Base-by-base conservation (phyloP, 2,797 vertebrate genomes). In the Acomys russatus region DNA sequence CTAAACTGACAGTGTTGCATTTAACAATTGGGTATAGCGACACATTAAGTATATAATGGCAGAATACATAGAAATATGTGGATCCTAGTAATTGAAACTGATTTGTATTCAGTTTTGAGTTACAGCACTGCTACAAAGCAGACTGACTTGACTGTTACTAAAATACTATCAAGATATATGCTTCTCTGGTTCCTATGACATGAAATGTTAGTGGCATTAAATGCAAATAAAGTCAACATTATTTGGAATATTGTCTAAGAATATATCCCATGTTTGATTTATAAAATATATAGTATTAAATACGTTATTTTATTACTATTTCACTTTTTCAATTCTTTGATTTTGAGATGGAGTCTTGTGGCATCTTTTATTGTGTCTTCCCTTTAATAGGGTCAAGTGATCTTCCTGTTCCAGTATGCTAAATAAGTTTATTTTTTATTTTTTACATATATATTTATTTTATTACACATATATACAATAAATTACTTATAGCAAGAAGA, bases 221-320 rank as follows among this genome's bases (percentile, higher is more conserved):
- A 76, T 80, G 25, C 3, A 51, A 1, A 61, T 61, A 88, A 92
- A 85, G 12, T 59, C 23, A 74, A 6, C 0, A 66, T 88, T 3
- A 6, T 68, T 88, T 84, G 84, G 38, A 90, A 87, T 38, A 78
- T 87, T 96, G 33, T 8, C 56, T 88, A 86, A 5, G 14, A 89
- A 61, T 86, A 93, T 49, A 25, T 79, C 3, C 3, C 66, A 22
- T n/a, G n/a, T 44, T 54, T 18, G 17, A 2, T 59, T 23, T 83
- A 66, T 17, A 9, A 63, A 17, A 44, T 63, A 84, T 4, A 2
- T 66, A 54, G 20, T 59, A 18, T 49, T 73, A 38, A 64, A 22
- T 18, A 84, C 88, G 0, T 85, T 80, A 91, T 25, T 28, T 92
- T 82, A 94, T 5, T 77, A 20, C 8, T 90, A 38, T 76, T 88